Conservation (phyloP, 2,888 invertebrate species). For the Apamea monoglypha region DNA sequence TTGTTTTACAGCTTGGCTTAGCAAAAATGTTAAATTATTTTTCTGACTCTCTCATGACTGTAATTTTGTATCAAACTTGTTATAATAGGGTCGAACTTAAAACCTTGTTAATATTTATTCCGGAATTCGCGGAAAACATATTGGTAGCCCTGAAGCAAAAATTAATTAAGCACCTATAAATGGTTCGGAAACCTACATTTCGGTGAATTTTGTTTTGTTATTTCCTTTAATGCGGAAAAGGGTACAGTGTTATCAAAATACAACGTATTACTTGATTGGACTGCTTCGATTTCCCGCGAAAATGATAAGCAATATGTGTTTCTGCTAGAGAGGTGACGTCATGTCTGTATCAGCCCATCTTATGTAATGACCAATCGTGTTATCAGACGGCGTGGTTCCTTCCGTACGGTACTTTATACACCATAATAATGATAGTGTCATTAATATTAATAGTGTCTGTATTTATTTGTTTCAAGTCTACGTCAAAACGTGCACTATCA, state of each 20-base stretch:
- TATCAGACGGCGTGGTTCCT: slow-evolving; percentile 70
- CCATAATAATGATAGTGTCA: slow-evolving; percentile 40
- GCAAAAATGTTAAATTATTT: background rate
- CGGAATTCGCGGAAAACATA: slow-evolving; percentile 18
- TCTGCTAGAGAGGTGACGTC: slow-evolving; percentile 56
- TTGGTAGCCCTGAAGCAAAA: slow-evolving; percentile 2
- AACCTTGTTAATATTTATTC: slow-evolving; percentile 30
- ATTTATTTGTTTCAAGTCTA: slow-evolving; percentile 39
- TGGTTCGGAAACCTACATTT: slow-evolving; percentile 38
- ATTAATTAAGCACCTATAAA: slow-evolving; percentile 12
- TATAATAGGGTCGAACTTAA: background rate
- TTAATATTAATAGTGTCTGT: slow-evolving; percentile 22
- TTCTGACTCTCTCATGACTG: background rate
- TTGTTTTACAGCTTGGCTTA: background rate
- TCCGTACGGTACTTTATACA: slow-evolving; percentile 35
- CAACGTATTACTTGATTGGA: slow-evolving; percentile 45
- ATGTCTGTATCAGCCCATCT: slow-evolving; percentile 52
- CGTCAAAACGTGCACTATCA: slow-evolving; percentile 35
- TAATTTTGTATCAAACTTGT: background rate
- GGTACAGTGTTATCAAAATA: slow-evolving; percentile 54
- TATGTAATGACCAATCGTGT: slow-evolving; percentile 62
- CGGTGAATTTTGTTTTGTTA: slow-evolving; percentile 43
- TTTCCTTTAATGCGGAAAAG: slow-evolving; percentile 53
- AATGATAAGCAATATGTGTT: slow-evolving; percentile 56
- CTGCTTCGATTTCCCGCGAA: slow-evolving; percentile 55